These are phyloP conservation scores for Alentia gelatinosa DNA, from an alignment of 2,888 invertebrate genomes.

Conservation along the genomic window DNA sequence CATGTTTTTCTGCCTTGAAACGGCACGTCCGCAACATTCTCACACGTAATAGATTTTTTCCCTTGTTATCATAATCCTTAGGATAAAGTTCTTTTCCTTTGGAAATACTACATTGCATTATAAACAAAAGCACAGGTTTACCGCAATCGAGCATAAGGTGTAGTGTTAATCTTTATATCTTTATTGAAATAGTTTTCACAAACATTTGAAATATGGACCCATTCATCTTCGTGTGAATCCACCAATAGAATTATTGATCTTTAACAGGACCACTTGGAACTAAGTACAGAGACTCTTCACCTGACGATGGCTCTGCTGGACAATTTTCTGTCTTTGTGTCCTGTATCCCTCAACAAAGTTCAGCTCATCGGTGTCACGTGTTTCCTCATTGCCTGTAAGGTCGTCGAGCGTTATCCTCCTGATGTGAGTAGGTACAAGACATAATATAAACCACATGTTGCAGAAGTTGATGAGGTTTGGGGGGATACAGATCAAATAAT, in stretches of 20 bases:
- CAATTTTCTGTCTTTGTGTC: slow-evolving; percentile 64
- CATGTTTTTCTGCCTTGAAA: background rate
- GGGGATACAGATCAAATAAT: too few relatives aligned
- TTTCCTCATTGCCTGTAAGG: slow-evolving; percentile 72
- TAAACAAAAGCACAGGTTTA: background rate
- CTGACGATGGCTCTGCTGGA: slow-evolving; percentile 70
- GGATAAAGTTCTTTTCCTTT: background rate
- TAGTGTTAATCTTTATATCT: background rate
- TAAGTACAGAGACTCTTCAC: slow-evolving; percentile 69
- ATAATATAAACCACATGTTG: too few relatives aligned
- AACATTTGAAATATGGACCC: background rate
- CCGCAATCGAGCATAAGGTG: background rate
- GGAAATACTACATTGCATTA: background rate
- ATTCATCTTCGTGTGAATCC: background rate
- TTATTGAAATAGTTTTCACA: background rate
- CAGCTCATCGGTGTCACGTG: slow-evolving; percentile 74
- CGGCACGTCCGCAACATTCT: background rate
- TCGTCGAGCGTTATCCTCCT: slow-evolving; percentile 71
- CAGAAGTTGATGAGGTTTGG: too few relatives aligned
- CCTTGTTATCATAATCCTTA: too few relatives aligned
- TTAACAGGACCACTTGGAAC: background rate
- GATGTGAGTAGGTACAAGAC: too few relatives aligned
- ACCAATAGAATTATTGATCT: background rate
- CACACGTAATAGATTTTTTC: too few relatives aligned
- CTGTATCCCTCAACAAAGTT: slow-evolving; percentile 64